Base-by-base conservation (phyloP, 2,888 invertebrate genomes). In the Ectobius pallidus region DNA sequence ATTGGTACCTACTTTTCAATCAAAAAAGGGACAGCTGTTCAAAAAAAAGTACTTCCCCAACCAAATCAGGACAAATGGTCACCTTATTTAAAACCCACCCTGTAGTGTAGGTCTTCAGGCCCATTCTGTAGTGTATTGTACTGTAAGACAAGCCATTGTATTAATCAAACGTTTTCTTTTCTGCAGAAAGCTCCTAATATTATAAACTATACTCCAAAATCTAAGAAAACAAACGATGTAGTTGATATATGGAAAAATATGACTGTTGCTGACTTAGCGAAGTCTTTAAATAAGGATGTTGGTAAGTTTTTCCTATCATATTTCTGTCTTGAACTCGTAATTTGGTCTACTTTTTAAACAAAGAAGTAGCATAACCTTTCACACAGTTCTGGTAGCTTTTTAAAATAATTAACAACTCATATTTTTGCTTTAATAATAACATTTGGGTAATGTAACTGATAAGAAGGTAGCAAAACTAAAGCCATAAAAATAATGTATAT, bases 221-320 rank as follows among this genome's bases (percentile, higher is more conserved):
- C 85, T 6, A 82, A 83, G 49, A 78, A 82, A 0, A 82, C 83
- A 49, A 78, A 82, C 0, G 87, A 86, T 75, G 84, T 90, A 1
- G 83, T 93, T 0, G 89, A 90, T 63, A 86, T 96, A 75, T 95
- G 95, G 94, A 84, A 88, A 61, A 88, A 92, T 79, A 96, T 96
- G 88, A 94, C 93, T 0, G 90, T 95, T 0, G 80, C 81, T 30
- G 91, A 96, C 78, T 81, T 97, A 71, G 92, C 94, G 0, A 80
- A 85, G 63, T 86, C 89, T 0, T 79, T 93, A 34, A 83, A 86
- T 3, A 89, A 88, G 80, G 86, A 90, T 80, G 79, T 90, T 75
- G 90, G 91, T 89, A 84, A 83, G 80, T 76, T 58, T 52, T 52
- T 18, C 18, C 18, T 25, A 14, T 11, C 20, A 1, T 46, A n/a